Evolutionary conservation across 2,113 vertebrate genomes (phyloP).

Genomic region (Loxodonta africana): DNA sequence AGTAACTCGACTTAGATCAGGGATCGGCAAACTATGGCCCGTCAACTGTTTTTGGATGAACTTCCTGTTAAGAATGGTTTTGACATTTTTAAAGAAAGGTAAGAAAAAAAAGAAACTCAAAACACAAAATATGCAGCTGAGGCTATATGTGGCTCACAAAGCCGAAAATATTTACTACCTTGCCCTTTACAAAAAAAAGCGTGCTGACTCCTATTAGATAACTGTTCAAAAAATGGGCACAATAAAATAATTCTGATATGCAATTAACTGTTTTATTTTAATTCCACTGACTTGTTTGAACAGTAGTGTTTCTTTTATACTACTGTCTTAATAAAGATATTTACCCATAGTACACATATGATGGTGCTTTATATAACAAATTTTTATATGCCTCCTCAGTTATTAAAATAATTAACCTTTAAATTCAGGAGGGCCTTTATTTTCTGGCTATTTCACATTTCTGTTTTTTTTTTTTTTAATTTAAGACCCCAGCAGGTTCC

Average conservation of each 20-base stretch:
- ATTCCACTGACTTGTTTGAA: neutral
- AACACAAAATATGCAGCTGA: neutral
- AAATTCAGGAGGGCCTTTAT: neutral
- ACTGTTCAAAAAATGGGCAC: neutral
- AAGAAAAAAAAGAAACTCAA: neutral
- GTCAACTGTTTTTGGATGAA: neutral
- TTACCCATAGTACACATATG: neutral
- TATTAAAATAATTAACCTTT: slow-evolving; percentile 32
- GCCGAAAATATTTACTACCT: neutral
- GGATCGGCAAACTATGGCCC: neutral
- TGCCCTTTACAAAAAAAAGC: neutral
- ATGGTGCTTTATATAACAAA: neutral
- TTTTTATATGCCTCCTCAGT: neutral
- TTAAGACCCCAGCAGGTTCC: neutral
- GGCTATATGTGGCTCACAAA: neutral
- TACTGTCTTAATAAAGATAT: neutral
- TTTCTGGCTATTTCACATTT: neutral
- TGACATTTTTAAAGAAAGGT: neutral
- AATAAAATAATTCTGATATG: neutral
- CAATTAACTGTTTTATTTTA: slow-evolving; percentile 30
- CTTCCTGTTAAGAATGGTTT: neutral
- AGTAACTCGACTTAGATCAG: neutral
- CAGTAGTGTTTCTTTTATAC: neutral
- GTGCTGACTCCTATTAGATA: neutral
- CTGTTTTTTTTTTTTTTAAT: neutral